phyloP scores from a whole-genome alignment of 2,888 invertebrate genomes.

The Malthinus flaveolus region DNA sequence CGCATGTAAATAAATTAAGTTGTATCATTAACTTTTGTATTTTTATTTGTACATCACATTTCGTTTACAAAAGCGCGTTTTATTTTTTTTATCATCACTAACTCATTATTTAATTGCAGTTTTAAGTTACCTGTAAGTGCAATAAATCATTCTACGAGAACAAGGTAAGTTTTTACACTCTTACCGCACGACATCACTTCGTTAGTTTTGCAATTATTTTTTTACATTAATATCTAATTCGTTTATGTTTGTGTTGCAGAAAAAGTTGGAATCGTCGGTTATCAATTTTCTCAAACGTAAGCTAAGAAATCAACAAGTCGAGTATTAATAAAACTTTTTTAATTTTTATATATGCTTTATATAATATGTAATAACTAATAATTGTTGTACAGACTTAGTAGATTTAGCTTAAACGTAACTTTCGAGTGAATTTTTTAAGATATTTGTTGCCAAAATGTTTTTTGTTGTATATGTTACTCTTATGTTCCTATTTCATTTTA shows the following conservation, averaged over 20 bases:
- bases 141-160: slow-evolving; percentile 38
- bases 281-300: slow-evolving; percentile 58
- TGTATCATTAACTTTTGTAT: not conserved
- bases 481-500: not conserved
- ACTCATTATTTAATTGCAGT: slow-evolving; percentile 55
- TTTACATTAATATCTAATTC: not conserved
- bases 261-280: slow-evolving; percentile 57
- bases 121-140: slow-evolving; percentile 57
- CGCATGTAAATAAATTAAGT: slow-evolving; percentile 1
- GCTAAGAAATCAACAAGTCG: slow-evolving; percentile 30
- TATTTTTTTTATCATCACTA: slow-evolving; percentile 44
- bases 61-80: not conserved
- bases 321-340: slow-evolving; percentile 32
- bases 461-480: too few relatives aligned
- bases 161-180: slow-evolving; percentile 6
- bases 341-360: slow-evolving; percentile 46
- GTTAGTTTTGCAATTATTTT: slow-evolving; percentile 18
- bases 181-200: not conserved
- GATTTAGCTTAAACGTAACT: too few relatives aligned
- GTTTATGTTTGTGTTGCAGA: slow-evolving; percentile 48
- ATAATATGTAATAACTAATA: slow-evolving; percentile 40
- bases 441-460: too few relatives aligned
- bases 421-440: too few relatives aligned
- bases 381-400: slow-evolving; percentile 4
- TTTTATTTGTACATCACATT: slow-evolving; percentile 15